These are phyloP conservation scores for Laterallus jamaicensis DNA, from an alignment of 2,113 vertebrate species.

Conservation along the genomic window DNA sequence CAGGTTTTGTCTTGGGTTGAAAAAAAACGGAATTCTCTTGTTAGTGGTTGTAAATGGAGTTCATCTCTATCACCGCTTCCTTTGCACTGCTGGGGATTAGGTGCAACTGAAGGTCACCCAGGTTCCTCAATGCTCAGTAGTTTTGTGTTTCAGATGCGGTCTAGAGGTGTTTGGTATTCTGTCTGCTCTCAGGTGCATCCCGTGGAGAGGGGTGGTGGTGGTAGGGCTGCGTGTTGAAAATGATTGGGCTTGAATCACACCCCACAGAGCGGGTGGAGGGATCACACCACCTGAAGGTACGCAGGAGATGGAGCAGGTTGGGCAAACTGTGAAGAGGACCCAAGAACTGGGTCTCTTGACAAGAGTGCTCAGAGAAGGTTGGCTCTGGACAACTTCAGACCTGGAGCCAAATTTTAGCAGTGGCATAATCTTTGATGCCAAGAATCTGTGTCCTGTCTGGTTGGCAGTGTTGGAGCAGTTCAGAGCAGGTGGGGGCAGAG, in stretches of 20 bases:
- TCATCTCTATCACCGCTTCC: not conserved
- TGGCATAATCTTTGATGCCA: not conserved
- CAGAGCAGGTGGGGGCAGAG: not conserved
- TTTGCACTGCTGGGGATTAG: not conserved
- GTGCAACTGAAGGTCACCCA: not conserved
- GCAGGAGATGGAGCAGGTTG: not conserved
- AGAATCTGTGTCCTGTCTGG: not conserved
- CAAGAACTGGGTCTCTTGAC: not conserved
- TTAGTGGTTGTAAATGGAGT: not conserved
- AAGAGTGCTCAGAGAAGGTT: not conserved
- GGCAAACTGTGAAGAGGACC: not conserved
- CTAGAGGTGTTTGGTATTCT: not conserved
- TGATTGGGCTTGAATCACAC: not conserved
- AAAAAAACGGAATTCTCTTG: not conserved
- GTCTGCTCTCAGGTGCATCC: not conserved
- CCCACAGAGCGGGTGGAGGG: fast-evolving
- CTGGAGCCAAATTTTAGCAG: not conserved
- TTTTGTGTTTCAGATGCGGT: not conserved
- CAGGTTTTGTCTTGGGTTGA: not conserved
- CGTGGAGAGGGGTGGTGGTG: no score
- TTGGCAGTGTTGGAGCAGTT: not conserved
- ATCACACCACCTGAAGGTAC: not conserved
- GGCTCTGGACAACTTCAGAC: not conserved
- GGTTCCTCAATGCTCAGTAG: not conserved
- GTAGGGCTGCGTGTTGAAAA: not conserved